Evolutionary conservation across 2,113 vertebrate genomes (phyloP).

Genomic region (Monopterus albus): DNA sequence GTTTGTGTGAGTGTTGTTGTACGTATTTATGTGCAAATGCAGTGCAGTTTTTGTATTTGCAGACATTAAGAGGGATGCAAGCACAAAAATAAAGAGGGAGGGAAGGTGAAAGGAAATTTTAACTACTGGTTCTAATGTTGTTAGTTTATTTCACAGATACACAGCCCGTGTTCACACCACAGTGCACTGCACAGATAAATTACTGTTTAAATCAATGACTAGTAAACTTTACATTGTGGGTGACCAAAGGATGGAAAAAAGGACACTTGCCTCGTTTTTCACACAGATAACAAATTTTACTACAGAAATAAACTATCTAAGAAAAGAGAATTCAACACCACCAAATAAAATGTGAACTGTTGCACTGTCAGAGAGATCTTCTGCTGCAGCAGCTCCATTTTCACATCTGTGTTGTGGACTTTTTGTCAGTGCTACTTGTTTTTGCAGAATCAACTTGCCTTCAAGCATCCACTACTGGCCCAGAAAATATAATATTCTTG

Average conservation of each 20-base stretch:
- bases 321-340: neutral
- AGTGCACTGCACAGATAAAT: slow-evolving; percentile 1
- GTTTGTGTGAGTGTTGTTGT: neutral
- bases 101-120: neutral
- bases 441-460: neutral
- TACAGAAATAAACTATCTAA: neutral
- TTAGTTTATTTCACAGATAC: slow-evolving; percentile 15
- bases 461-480: neutral
- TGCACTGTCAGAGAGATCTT: no score
- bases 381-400: no score
- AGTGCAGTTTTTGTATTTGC: neutral
- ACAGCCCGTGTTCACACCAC: neutral
- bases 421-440: neutral
- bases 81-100: neutral
- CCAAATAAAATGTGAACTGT: no score
- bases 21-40: neutral
- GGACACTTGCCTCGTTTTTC: no score
- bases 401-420: no score
- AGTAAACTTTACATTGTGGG: neutral
- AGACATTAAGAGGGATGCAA: neutral
- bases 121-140: slow-evolving; percentile 2
- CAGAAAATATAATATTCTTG: neutral
- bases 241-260: neutral
- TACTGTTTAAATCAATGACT: neutral
- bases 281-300: no score